Percentiles rank a stretch among this genome's conserved stretches.
Conservation (phyloP, 2,113 vertebrate genomes). For the human region GRCh38 chr1:183037001-183037500, state of each 20-base stretch:
- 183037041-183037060: too few species aligned
- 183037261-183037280: not conserved
- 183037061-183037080: too few species aligned
- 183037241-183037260: constrained; percentile 23
- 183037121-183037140: not conserved
- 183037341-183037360: not conserved
- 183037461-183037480: not conserved
- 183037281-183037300: not conserved
- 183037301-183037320: not conserved
- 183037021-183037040: too few species aligned
- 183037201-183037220: constrained; percentile 58
- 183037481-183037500: not conserved
- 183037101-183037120: constrained; percentile 1
- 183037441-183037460: not conserved
- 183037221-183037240: not conserved
- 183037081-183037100: constrained; percentile 29
- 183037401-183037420: constrained; percentile 29
- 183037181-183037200: constrained; percentile 39
- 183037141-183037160: constrained; percentile 55
- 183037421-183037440: not conserved
- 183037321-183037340: not conserved
- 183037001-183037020: too few species aligned
- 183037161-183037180: constrained; percentile 55
- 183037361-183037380: constrained; percentile 58
- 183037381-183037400: constrained; percentile 54